phyloP scores from a whole-genome alignment of 1,140 invertebrate species.

The Pararge aegeria region DNA sequence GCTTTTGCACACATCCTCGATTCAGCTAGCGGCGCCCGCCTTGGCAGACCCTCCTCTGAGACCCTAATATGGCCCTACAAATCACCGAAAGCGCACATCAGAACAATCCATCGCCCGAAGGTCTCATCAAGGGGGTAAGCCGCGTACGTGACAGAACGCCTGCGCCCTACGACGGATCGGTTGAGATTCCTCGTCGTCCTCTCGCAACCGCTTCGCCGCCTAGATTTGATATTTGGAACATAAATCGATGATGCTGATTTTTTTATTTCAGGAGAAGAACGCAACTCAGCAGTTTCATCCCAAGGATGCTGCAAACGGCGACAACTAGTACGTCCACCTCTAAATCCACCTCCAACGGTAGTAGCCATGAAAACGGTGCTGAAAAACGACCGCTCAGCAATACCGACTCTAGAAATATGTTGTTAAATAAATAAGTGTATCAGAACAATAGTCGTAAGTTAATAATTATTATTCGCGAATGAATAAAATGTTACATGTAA shows the following conservation, averaged over 20 bases:
- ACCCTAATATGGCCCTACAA: no score
- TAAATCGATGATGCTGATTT: not conserved
- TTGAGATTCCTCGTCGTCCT: no score
- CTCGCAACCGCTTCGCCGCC: no score
- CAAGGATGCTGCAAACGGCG: slow-evolving; percentile 63
- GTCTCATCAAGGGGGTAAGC: no score
- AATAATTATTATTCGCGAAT: not conserved
- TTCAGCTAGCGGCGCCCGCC: no score
- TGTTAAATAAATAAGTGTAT: slow-evolving; percentile 58
- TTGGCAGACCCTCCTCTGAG: no score
- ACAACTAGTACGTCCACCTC: slow-evolving; percentile 38
- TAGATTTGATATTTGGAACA: no score
- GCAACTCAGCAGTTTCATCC: slow-evolving; percentile 70
- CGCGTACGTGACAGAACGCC: no score
- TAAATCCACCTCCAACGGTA: slow-evolving; percentile 32
- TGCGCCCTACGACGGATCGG: no score
- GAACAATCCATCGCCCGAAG: no score
- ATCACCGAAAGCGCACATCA: no score
- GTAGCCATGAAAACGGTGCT: slow-evolving; percentile 35
- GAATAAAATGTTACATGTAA: not conserved
- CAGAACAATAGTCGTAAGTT: not conserved
- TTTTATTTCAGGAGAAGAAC: slow-evolving; percentile 58
- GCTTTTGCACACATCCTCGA: no score
- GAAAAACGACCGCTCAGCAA: slow-evolving; percentile 59
- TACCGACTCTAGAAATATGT: slow-evolving; percentile 64